Conservation (phyloP, 2,888 invertebrate species). For the Coleophora deauratella region DNA sequence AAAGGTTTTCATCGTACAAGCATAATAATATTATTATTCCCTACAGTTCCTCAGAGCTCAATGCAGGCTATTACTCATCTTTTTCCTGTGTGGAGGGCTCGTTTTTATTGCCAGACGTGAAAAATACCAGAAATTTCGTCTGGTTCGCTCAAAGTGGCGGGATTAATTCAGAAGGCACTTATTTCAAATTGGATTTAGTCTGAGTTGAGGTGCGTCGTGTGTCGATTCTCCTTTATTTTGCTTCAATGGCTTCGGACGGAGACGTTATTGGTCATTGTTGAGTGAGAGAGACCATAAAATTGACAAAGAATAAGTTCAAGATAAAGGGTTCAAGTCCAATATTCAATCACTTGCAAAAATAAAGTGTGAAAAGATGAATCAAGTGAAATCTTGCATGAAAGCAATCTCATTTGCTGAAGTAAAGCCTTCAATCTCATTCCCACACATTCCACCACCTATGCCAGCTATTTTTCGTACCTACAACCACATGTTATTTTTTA, state of each 20-base stretch:
- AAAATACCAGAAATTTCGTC: constrained; percentile 73
- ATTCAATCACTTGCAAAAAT: too few relatives aligned
- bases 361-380: too few relatives aligned
- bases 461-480: too few relatives aligned
- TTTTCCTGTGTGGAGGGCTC: constrained; percentile 58
- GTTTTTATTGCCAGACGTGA: constrained; percentile 71
- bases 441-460: too few relatives aligned
- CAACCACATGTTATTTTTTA: too few relatives aligned
- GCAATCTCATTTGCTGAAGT: too few relatives aligned
- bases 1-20: constrained; percentile 54
- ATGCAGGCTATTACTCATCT: constrained; percentile 66
- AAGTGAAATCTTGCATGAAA: too few relatives aligned
- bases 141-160: constrained; percentile 65
- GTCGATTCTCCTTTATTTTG: constrained; percentile 49
- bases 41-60: constrained; percentile 56
- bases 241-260: constrained; percentile 51
- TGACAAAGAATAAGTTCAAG: too few relatives aligned
- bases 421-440: too few relatives aligned
- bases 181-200: constrained; percentile 72
- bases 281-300: too few relatives aligned
- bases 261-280: constrained; percentile 19
- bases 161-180: constrained; percentile 73
- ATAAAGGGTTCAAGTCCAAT: too few relatives aligned
- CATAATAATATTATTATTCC: constrained; percentile 68
- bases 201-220: constrained; percentile 36